Conservation (phyloP, 2,888 invertebrate species). For the Diarsia dahlii region DNA sequence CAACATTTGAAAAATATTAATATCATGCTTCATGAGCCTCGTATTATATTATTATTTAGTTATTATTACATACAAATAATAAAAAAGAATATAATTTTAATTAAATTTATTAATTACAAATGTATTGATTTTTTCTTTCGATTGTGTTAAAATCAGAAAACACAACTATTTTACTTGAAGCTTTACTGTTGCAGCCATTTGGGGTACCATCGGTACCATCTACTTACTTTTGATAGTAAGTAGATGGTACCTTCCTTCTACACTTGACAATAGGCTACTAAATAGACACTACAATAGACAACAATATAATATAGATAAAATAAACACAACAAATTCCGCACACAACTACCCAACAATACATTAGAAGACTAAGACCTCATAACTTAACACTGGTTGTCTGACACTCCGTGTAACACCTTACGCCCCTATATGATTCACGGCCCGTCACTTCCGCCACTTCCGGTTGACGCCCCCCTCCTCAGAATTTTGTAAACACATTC, state of each 20-base stretch:
- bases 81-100: no score
- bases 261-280: background rate
- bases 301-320: slow-evolving; percentile 6
- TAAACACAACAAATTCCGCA: slow-evolving; percentile 33
- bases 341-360: slow-evolving; percentile 42
- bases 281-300: no score
- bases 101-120: no score
- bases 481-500: slow-evolving; percentile 75
- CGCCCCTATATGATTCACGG: slow-evolving; percentile 81
- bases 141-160: background rate
- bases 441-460: slow-evolving; percentile 75
- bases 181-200: background rate
- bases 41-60: background rate
- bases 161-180: background rate
- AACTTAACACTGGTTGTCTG: slow-evolving; percentile 60
- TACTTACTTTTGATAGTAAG: no score
- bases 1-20: background rate
- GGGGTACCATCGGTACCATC: no score
- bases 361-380: slow-evolving; percentile 59
- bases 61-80: no score
- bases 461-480: slow-evolving; percentile 74
- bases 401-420: slow-evolving; percentile 70
- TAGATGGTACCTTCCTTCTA: background rate
- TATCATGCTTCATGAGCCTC: background rate
- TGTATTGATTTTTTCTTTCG: no score